These are phyloP conservation scores for Clanis bilineata DNA, from an alignment of 2,888 invertebrate genomes.

Conservation along the genomic window DNA sequence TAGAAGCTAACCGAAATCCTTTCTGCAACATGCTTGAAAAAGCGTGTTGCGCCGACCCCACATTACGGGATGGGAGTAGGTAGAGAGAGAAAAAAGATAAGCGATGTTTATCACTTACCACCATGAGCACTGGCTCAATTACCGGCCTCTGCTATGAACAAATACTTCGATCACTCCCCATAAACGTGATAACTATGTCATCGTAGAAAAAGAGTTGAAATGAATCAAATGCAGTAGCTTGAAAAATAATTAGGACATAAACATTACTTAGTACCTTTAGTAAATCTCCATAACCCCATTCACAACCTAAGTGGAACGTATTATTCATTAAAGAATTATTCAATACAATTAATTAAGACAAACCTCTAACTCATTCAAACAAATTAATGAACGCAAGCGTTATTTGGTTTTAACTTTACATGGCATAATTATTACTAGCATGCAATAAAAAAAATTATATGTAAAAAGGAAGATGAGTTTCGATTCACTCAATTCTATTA, in stretches of 20 bases:
- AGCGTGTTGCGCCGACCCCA: too few species aligned
- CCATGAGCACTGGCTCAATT: too few species aligned
- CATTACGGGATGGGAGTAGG: too few species aligned
- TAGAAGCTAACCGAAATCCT: too few species aligned
- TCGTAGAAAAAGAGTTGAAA: not conserved
- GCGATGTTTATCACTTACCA: too few species aligned
- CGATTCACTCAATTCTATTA: too few species aligned
- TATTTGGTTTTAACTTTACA: not conserved
- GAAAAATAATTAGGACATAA: constrained; percentile 3
- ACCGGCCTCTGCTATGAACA: too few species aligned
- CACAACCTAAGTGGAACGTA: not conserved
- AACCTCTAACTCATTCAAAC: not conserved
- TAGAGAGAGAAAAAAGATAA: not conserved
- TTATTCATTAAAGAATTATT: not conserved
- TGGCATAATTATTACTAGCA: too few species aligned
- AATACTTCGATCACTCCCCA: not conserved
- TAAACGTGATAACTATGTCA: not conserved
- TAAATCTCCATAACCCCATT: not conserved
- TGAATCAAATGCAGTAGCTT: constrained; percentile 6
- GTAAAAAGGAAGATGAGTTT: too few species aligned
- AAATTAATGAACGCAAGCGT: not conserved
- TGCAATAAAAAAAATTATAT: too few species aligned
- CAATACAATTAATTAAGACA: not conserved
- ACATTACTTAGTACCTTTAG: not conserved
- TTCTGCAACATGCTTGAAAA: too few species aligned